phyloP scores from a whole-genome alignment of 1,140 invertebrate genomes.

The Ctenoplectra terminalis region DNA sequence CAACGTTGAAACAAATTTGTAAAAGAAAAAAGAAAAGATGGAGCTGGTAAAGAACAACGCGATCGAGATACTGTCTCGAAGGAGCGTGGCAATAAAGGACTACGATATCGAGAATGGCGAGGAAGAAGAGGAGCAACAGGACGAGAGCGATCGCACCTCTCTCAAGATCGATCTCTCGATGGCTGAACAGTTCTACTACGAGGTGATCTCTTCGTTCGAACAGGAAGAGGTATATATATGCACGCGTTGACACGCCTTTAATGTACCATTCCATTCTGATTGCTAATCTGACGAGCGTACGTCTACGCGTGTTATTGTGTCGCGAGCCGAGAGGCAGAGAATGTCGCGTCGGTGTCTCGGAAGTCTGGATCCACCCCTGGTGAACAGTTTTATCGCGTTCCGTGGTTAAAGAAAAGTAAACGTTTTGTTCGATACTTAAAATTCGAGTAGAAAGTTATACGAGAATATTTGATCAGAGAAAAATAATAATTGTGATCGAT shows the following conservation, averaged over 20 bases:
- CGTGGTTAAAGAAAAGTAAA: too few relatives aligned
- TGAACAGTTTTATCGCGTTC: too few relatives aligned
- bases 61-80: conserved; percentile 80
- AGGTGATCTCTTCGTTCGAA: conserved; percentile 81
- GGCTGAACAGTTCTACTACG: conserved; percentile 81
- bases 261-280: conserved; percentile 58
- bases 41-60: conserved; percentile 78
- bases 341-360: not conserved
- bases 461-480: too few relatives aligned
- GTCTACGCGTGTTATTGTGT: conserved; percentile 25
- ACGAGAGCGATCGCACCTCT: conserved; percentile 70
- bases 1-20: not conserved
- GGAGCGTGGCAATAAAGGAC: conserved; percentile 78
- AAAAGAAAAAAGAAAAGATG: conserved; percentile 58
- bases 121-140: conserved; percentile 63
- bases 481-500: too few relatives aligned
- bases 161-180: conserved; percentile 80
- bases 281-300: conserved; percentile 43
- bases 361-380: not conserved
- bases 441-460: too few relatives aligned
- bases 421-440: too few relatives aligned
- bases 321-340: not conserved
- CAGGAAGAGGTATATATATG: conserved; percentile 76
- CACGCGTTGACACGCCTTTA: conserved; percentile 34
- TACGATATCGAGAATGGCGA: conserved; percentile 70